Base-by-base conservation (phyloP, 2,888 invertebrate species). In the Luperina testacea region DNA sequence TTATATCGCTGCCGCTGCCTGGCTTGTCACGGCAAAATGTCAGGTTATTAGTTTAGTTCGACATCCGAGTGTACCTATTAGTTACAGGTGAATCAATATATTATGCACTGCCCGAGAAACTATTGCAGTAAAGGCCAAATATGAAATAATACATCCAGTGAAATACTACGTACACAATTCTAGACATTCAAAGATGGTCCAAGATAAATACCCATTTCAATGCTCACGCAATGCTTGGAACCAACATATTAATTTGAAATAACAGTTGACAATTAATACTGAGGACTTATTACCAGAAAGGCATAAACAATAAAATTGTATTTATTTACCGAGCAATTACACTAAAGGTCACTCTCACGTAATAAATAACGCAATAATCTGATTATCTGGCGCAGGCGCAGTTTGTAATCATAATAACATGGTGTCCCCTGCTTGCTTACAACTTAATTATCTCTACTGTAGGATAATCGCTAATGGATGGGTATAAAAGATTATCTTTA, bases 201-300 rank as follows among this genome's bases (percentile, higher is more conserved):
- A 70, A 78, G 69, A 73, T 82, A 84, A 71, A 79, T 80, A 59
- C 70, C 72, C 81, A 85, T 85, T 89, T 77, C 69, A 81, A 83
- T 78, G 86, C 81, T 85, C 92, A 92, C 92, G 92, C 91, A 89
- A 92, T 72, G 79, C 80, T 27, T 73, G 78, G 81, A 77, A 83
- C 83, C 74, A 89, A 88, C 82, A 81, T 87, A 87, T 88, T 83
- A 80, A 86, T 83, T 81, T 78, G 74, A 84, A 82, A 91, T 88
- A 90, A 90, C 85, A 86, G 83, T 88, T 88, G 83, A 88, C 89
- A 86, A 90, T 92, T 89, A 92, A 90, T 89, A 89, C 80, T 57
- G 78, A 81, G 80, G 87, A 88, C 87, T 90, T 90, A 90, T 88
- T 76, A 74, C 67, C 15, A 51, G 68, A 87, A 76, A 79, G 45